A percentile compares a stretch with the other conserved stretches of the same genome.
These are phyloP conservation scores for Sebastes hopkinsi DNA, from an alignment of 2,797 vertebrate species.

Conservation along the genomic window DNA sequence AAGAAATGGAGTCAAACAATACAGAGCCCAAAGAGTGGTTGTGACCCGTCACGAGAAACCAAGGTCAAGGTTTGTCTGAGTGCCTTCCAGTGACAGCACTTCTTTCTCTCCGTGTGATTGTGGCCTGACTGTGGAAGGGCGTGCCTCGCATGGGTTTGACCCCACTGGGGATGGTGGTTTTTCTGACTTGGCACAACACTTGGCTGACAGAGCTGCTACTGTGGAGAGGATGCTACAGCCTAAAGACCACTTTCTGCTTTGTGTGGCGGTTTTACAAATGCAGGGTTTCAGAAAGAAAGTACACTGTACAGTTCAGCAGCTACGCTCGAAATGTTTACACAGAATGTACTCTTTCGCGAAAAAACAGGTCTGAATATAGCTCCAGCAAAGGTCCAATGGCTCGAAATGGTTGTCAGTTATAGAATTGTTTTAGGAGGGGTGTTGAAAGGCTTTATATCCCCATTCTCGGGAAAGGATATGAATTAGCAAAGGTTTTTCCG, in stretches of 20 bases:
- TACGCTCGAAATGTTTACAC: slow-evolving; percentile 38
- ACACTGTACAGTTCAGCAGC: slow-evolving; percentile 27
- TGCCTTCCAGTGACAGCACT: slow-evolving; percentile 46
- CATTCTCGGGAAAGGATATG: not conserved
- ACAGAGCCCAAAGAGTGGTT: slow-evolving; percentile 8
- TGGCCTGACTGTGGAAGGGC: slow-evolving; percentile 67
- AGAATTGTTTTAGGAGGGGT: not conserved
- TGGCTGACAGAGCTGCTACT: slow-evolving; percentile 71
- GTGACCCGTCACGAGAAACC: slow-evolving; percentile 32
- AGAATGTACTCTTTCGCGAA: slow-evolving; percentile 44
- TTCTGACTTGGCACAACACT: slow-evolving; percentile 76
- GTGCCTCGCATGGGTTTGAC: slow-evolving; percentile 70
- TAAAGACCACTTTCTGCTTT: slow-evolving; percentile 61
- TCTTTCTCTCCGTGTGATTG: slow-evolving; percentile 60
- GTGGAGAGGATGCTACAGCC: slow-evolving; percentile 56
- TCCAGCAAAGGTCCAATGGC: not conserved
- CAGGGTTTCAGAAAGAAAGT: slow-evolving; percentile 63
- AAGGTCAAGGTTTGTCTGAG: slow-evolving; percentile 48
- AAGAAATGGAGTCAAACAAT: slow-evolving; percentile 20
- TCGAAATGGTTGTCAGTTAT: slow-evolving; percentile 37
- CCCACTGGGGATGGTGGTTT: slow-evolving; percentile 65
- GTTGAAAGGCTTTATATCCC: not conserved
- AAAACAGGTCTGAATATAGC: slow-evolving; percentile 50
- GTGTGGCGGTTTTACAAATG: slow-evolving; percentile 65
- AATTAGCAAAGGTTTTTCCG: not conserved